Conservation (phyloP, 2,888 invertebrate species). For the Pyrrhosoma nymphula region DNA sequence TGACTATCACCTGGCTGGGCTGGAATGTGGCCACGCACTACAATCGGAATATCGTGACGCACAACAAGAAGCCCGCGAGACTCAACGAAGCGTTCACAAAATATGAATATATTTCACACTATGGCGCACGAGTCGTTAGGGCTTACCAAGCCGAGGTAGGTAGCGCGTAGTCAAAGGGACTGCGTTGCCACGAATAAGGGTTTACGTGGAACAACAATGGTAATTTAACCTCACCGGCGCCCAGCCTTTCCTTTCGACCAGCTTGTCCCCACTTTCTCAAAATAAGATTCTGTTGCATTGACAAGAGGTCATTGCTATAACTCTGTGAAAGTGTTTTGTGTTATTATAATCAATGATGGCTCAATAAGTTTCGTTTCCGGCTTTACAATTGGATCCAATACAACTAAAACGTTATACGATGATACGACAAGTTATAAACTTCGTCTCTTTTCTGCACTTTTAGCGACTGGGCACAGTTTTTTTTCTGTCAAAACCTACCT, state of each 20-base stretch:
- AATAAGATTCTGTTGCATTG: no score
- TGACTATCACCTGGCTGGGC: background rate
- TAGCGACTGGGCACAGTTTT: no score
- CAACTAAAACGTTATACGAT: no score
- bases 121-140: background rate
- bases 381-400: no score
- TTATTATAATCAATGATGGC: no score
- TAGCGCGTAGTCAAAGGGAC: background rate
- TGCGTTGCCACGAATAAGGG: background rate
- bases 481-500: no score
- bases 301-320: no score
- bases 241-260: background rate
- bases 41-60: background rate
- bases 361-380: no score
- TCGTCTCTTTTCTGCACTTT: no score
- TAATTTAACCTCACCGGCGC: background rate
- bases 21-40: background rate
- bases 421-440: no score
- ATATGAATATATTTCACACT: constrained; percentile 35
- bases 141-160: background rate
- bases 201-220: background rate
- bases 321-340: no score
- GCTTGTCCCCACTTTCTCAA: background rate
- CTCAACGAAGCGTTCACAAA: background rate
- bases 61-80: background rate